Evolutionary conservation across 2,113 vertebrate species (phyloP).

Genomic region (Spilogale gracilis): DNA sequence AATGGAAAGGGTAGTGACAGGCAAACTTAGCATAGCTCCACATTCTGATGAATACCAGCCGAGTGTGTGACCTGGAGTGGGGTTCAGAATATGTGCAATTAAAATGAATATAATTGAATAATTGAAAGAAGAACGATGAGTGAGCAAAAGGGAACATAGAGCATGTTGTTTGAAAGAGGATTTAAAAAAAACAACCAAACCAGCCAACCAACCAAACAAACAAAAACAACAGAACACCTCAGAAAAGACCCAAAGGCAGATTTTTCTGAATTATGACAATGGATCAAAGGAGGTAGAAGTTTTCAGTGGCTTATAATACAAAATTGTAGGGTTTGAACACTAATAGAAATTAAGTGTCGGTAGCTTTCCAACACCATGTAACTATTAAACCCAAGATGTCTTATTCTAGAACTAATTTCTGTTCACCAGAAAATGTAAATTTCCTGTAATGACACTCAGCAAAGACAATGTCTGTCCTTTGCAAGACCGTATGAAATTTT

Average conservation of each 20-base stretch:
- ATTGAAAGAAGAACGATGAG: neutral
- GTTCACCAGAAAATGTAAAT: neutral
- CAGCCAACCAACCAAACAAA: neutral
- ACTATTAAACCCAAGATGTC: neutral
- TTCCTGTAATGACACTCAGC: neutral
- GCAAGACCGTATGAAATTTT: neutral
- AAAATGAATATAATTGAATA: neutral
- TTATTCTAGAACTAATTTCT: conserved; percentile 18
- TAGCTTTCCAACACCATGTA: neutral
- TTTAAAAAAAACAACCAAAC: neutral
- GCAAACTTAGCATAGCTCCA: neutral
- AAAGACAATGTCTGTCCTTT: neutral
- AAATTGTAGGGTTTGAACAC: neutral
- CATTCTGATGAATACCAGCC: neutral
- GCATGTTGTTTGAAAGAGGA: neutral
- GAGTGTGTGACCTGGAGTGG: neutral
- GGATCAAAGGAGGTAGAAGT: neutral
- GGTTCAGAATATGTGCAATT: neutral
- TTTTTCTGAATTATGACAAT: conserved; percentile 5
- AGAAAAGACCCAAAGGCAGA: neutral
- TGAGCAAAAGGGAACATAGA: neutral
- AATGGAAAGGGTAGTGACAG: neutral
- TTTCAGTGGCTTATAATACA: neutral
- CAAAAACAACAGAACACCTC: neutral
- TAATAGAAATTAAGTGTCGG: neutral